These are phyloP conservation scores for Lampris megalopsis DNA, from an alignment of 2,113 vertebrate species.

Conservation along the genomic window DNA sequence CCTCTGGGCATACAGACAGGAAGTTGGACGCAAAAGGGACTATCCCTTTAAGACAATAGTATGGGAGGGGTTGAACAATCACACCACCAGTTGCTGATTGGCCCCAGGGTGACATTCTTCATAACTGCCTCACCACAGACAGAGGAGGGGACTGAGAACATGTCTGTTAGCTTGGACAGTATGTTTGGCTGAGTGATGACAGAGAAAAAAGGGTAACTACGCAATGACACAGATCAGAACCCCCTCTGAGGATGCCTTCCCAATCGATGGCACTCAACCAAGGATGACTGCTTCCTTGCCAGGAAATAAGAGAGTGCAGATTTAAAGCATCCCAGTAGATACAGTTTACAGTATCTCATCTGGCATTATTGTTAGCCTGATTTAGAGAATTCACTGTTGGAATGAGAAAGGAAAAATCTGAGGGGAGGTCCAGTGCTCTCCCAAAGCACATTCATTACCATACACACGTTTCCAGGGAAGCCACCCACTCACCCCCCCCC, in stretches of 20 bases:
- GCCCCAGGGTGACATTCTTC: conserved; percentile 51
- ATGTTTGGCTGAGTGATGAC: conserved; percentile 8
- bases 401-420: neutral
- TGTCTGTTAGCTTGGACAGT: conserved; percentile 8
- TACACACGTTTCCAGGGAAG: neutral
- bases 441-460: neutral
- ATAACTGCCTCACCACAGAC: conserved; percentile 38
- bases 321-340: neutral
- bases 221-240: neutral
- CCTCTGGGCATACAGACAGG: neutral
- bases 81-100: conserved; percentile 73
- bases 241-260: conserved; percentile 22
- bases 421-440: neutral
- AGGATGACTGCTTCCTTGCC: neutral
- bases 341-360: neutral
- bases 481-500: neutral
- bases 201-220: neutral
- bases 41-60: conserved; percentile 73
- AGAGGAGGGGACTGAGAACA: conserved; percentile 27
- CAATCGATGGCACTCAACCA: neutral
- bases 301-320: neutral
- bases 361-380: neutral
- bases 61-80: conserved; percentile 71
- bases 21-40: conserved; percentile 37
- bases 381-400: neutral